Conservation (phyloP, 2,888 invertebrate genomes). For the Dicycla oo region DNA sequence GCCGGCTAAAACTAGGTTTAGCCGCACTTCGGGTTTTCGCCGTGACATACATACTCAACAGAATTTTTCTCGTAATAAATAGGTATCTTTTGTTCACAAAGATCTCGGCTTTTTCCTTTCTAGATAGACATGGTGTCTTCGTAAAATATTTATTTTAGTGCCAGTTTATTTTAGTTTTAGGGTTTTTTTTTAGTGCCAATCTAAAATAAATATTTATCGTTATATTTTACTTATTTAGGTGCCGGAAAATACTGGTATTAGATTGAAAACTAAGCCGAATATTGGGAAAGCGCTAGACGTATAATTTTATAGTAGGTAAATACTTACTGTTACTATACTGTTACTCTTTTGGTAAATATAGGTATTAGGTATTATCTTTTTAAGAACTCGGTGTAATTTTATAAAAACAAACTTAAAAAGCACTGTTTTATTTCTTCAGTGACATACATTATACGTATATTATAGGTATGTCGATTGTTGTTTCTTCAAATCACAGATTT, state of each 20-base stretch:
- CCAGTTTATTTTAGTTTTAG: no score
- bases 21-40: no score
- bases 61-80: slow-evolving; percentile 22
- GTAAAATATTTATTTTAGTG: slow-evolving; percentile 19
- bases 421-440: neutral
- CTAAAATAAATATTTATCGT: no score
- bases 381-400: neutral
- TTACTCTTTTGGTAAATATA: neutral
- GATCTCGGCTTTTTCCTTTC: slow-evolving; percentile 1
- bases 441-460: no score
- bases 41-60: slow-evolving; percentile 29
- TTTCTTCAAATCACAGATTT: neutral
- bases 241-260: slow-evolving; percentile 9
- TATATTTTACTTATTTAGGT: no score
- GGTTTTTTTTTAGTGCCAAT: no score
- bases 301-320: neutral
- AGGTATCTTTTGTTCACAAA: slow-evolving; percentile 2
- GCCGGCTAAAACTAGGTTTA: no score
- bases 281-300: neutral
- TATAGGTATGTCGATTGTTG: neutral
- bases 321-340: no score
- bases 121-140: slow-evolving; percentile 3
- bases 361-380: neutral
- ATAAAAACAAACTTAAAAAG: neutral
- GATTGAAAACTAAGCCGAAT: neutral